These are phyloP conservation scores for Micromesistius poutassou DNA, from an alignment of 2,797 vertebrate species.

Conservation along the genomic window DNA sequence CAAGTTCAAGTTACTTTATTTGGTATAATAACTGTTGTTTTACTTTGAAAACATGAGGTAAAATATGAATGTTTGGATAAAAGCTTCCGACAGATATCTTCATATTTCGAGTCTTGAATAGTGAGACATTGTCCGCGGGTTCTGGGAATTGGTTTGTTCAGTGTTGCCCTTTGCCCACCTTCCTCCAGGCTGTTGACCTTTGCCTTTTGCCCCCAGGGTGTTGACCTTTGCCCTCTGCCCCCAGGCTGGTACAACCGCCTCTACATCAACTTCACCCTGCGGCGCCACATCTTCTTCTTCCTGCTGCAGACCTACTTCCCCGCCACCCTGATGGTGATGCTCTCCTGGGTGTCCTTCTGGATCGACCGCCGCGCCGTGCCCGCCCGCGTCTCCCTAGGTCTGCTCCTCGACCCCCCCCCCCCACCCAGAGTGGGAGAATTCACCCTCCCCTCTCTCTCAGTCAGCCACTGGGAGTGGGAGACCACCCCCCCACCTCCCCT, in stretches of 20 bases:
- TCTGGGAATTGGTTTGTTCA: too few species aligned
- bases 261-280: slow-evolving; percentile 93
- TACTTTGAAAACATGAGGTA: too few species aligned
- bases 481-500: too few species aligned
- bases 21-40: too few species aligned
- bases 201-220: slow-evolving; percentile 73
- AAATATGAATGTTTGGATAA: too few species aligned
- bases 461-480: too few species aligned
- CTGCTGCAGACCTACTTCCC: slow-evolving; percentile 96
- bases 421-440: too few species aligned
- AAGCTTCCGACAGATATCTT: too few species aligned
- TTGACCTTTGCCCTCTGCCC: not conserved
- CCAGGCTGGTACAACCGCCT: slow-evolving; percentile 96
- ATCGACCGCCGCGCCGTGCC: slow-evolving; percentile 90
- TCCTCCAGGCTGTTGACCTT: not conserved
- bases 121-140: too few species aligned
- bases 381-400: slow-evolving; percentile 89
- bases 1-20: too few species aligned
- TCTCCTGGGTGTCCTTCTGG: slow-evolving; percentile 99
- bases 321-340: slow-evolving; percentile 91
- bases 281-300: slow-evolving; percentile 95
- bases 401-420: slow-evolving; percentile 5
- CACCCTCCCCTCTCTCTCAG: too few species aligned
- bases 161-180: too few species aligned
- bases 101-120: not conserved